A percentile compares a stretch with the other conserved stretches of the same genome.
Evolutionary conservation across 1,140 invertebrate genomes (phyloP).

Genomic region (Dendroctonus ponderosae): DNA sequence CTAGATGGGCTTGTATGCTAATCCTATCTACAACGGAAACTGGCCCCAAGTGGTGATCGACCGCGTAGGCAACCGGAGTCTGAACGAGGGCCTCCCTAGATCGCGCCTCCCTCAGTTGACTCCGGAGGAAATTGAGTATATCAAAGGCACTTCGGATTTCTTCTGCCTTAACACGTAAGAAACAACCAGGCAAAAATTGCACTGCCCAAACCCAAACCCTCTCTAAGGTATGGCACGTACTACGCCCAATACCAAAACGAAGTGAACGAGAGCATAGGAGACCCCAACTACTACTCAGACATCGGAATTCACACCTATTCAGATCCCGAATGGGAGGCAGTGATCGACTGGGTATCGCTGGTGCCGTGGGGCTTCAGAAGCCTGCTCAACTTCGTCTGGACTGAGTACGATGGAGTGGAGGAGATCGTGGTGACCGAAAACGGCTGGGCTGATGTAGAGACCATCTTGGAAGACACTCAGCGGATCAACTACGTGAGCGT

Average conservation of each 20-base stretch:
- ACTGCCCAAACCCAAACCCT: neutral
- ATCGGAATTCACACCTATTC: slow-evolving; percentile 8
- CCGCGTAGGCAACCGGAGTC: slow-evolving; percentile 58
- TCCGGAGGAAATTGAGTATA: slow-evolving; percentile 56
- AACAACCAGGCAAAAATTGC: neutral
- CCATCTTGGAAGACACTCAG: slow-evolving; percentile 8
- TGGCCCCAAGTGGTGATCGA: slow-evolving; percentile 63
- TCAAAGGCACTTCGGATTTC: slow-evolving; percentile 52
- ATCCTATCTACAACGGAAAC: slow-evolving; percentile 66
- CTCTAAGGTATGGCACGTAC: slow-evolving; percentile 10
- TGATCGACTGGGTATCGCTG: slow-evolving; percentile 9
- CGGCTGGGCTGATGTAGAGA: slow-evolving; percentile 53
- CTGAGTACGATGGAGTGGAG: slow-evolving; percentile 55
- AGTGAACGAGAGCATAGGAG: slow-evolving; percentile 11
- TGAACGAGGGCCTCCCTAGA: slow-evolving; percentile 56
- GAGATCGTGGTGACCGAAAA: slow-evolving; percentile 62
- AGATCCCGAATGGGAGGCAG: slow-evolving; percentile 19
- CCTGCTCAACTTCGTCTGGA: slow-evolving; percentile 66
- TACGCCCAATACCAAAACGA: slow-evolving; percentile 7
- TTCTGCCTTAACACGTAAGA: slow-evolving; percentile 43
- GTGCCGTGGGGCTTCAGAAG: slow-evolving; percentile 66
- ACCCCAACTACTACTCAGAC: slow-evolving; percentile 5
- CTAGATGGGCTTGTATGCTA: slow-evolving; percentile 61
- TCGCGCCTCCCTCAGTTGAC: slow-evolving; percentile 66
- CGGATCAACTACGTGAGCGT: slow-evolving; percentile 15